These are phyloP conservation scores for Zosterops japonicus DNA, from an alignment of 2,113 vertebrate species.

Conservation along the genomic window DNA sequence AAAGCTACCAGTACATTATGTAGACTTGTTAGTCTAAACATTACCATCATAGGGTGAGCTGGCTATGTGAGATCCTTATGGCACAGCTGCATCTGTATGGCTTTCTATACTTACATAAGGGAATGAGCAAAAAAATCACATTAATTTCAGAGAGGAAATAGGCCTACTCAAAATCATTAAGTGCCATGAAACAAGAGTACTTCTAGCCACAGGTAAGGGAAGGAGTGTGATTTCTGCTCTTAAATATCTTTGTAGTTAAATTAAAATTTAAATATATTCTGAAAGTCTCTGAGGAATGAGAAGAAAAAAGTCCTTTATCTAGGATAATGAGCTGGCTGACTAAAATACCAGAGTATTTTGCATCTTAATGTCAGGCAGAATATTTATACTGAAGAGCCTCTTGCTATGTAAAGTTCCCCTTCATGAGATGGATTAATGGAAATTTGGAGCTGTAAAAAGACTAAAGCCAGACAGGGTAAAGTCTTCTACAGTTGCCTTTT, in stretches of 20 bases:
- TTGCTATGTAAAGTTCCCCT: background rate
- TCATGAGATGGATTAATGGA: background rate
- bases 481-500: background rate
- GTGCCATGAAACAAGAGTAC: background rate
- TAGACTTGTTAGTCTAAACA: background rate
- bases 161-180: background rate
- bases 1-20: background rate
- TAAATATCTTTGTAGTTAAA: background rate
- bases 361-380: background rate
- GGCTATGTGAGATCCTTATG: fast-evolving
- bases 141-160: background rate
- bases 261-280: constrained; percentile 3
- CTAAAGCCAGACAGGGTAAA: background rate
- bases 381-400: background rate
- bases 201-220: background rate
- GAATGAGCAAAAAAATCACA: background rate
- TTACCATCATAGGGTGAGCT: background rate
- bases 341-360: background rate
- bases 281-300: background rate
- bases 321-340: background rate
- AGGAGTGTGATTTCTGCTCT: background rate
- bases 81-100: background rate
- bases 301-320: background rate
- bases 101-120: background rate
- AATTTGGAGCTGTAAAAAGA: background rate